Evolutionary conservation across 2,888 invertebrate species (phyloP).

Genomic region (Agrypnus murinus): DNA sequence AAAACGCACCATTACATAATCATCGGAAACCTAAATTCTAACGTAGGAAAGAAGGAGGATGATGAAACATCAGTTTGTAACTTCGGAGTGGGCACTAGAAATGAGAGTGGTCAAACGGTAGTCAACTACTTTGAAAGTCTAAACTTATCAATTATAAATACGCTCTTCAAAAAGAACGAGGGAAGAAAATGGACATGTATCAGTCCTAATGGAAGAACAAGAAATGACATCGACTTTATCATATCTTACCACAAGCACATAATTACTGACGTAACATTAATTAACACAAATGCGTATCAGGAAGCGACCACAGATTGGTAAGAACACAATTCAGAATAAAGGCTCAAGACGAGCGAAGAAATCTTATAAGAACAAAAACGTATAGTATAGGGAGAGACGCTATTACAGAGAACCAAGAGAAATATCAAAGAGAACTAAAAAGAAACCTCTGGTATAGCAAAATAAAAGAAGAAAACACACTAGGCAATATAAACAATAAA

Average conservation of each 20-base stretch:
- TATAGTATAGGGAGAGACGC: neutral
- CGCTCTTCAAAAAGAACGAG: too few species aligned
- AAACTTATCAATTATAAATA: too few species aligned
- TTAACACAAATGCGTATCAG: neutral
- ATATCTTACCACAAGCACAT: neutral
- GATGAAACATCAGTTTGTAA: too few species aligned
- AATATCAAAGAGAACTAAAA: constrained; percentile 2
- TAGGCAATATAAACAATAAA: constrained; percentile 3
- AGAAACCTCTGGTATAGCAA: constrained; percentile 1
- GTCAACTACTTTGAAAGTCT: too few species aligned
- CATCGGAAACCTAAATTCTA: too few species aligned
- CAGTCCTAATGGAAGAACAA: neutral
- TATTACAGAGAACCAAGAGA: neutral
- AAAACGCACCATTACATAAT: too few species aligned
- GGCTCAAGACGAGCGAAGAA: too few species aligned
- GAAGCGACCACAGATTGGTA: neutral
- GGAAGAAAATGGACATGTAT: constrained; percentile 10
- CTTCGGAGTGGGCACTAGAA: too few species aligned
- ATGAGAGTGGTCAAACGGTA: too few species aligned
- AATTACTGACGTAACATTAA: neutral
- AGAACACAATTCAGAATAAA: too few species aligned
- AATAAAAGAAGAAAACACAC: neutral
- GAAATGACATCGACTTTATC: too few species aligned
- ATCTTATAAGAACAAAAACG: neutral
- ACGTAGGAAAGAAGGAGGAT: too few species aligned